A percentile compares a stretch with the other conserved stretches of the same genome.
These are phyloP conservation scores for Tachyglossus aculeatus DNA, from an alignment of 2,797 vertebrate species.

Conservation along the genomic window DNA sequence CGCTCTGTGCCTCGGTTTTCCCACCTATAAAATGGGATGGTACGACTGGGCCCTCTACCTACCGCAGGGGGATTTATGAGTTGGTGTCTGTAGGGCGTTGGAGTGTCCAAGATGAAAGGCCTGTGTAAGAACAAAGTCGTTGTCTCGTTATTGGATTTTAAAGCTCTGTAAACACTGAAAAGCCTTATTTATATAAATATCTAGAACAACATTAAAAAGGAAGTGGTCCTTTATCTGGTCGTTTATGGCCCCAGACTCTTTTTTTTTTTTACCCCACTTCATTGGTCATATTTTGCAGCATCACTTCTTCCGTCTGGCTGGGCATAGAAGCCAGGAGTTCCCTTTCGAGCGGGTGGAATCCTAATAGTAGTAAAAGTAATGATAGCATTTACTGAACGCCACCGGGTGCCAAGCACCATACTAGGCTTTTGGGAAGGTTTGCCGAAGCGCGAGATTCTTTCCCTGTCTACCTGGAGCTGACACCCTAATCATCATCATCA, in stretches of 20 bases:
- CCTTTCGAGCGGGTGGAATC: no score
- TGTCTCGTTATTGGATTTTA: neutral
- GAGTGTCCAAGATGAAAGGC: neutral
- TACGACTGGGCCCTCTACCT: neutral
- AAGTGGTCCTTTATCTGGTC: neutral
- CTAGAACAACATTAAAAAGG: neutral
- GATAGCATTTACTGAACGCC: no score
- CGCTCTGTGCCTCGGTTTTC: neutral
- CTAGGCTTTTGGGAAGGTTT: no score
- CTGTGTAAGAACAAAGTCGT: neutral
- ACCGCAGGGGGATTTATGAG: neutral
- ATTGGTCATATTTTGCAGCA: neutral
- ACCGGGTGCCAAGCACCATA: no score
- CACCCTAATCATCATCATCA: no score
- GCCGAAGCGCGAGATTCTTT: no score
- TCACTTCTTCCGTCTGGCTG: no score
- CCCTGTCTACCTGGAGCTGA: no score
- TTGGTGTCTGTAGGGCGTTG: neutral
- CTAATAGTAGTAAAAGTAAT: no score
- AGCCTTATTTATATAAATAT: neutral
- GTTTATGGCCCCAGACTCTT: neutral
- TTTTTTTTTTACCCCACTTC: neutral
- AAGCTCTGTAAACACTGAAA: constrained; percentile 12
- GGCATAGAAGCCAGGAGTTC: no score
- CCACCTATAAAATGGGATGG: neutral